Conservation (phyloP, 2,797 vertebrate species). For the Phoeniculus purpureus region DNA sequence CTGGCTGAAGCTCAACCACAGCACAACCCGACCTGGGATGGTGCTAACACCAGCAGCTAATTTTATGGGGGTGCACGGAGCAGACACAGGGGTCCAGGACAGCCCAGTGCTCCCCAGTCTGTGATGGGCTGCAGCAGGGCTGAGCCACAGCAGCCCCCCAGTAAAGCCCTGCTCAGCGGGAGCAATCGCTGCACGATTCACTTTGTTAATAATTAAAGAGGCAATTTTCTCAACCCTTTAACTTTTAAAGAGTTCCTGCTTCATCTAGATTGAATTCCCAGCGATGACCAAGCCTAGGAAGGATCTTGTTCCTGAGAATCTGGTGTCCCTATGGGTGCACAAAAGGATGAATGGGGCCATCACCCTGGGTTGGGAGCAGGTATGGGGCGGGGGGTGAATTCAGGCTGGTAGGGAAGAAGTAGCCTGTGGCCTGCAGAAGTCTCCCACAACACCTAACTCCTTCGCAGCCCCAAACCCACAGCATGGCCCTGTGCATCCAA, state of each 20-base stretch:
- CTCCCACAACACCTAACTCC: not conserved
- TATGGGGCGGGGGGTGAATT: rapidly evolving
- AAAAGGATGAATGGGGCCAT: not conserved
- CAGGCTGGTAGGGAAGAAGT: not conserved
- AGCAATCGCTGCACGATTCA: not conserved
- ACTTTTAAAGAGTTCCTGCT: constrained; percentile 60
- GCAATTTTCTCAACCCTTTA: constrained; percentile 65
- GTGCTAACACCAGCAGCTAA: not conserved
- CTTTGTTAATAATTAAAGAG: constrained; percentile 65
- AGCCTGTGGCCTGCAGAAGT: not conserved
- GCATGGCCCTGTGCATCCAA: not conserved
- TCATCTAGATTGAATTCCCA: constrained; percentile 39
- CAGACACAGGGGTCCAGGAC: not conserved
- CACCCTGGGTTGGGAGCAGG: rapidly evolving
- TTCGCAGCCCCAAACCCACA: not conserved
- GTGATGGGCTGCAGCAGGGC: not conserved
- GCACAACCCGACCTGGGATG: not conserved
- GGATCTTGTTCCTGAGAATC: not conserved
- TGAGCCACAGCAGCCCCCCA: not conserved
- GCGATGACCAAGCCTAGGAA: not conserved
- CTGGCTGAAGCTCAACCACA: not conserved
- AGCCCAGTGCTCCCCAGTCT: not conserved
- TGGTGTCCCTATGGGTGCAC: not conserved
- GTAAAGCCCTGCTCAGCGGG: rapidly evolving
- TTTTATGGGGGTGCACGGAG: rapidly evolving